Evolutionary conservation across 2,888 invertebrate species (phyloP), one percentile per base, ranked within the genome.

Genomic region (Malthinus seriepunctatus): DNA sequence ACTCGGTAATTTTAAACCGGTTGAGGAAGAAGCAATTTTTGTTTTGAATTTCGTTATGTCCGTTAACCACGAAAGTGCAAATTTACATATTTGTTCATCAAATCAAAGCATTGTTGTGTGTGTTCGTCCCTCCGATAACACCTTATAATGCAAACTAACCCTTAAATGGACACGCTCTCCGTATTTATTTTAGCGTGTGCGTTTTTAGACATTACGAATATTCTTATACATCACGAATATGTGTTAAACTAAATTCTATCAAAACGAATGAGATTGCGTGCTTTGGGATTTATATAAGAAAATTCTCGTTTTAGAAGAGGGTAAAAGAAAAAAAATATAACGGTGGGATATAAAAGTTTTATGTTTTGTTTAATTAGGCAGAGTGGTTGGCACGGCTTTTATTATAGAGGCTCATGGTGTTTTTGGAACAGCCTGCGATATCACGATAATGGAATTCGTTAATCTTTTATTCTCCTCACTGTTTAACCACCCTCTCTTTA

Each of bases 301-400:
- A 53, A 58, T 59, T 59, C 49, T 23, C 52, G 48, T 48, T 56
- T 39, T 34, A 37, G 23, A 9, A 33, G 55, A 32, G 45, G 46
- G 46, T 10, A 47, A 47, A 47, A 50, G 54, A 35, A 45, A 48
- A n/a, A 23, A 60, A 51, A 60, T 60, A 60, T 55, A 60, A 56
- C 56, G 51, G 60, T 56, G 60, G 56, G 56, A 61, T 56, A 61
- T 61, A 61, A 61, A 61, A 61, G 56, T 61, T 61, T 61, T 61
- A 61, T 53, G 60, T 52, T 61, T 61, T 61, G 60, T 61, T 61
- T 61, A 61, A 61, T 61, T 61, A 61, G 60, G 56, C 60, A 61
- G 56, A 61, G 60, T 61, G 60, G 60, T 61, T 61, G 60, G 60
- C 60, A 61, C 60, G 60, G 60, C 60, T 61, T 61, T 61, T 56